phyloP scores from a whole-genome alignment of 2,888 invertebrate genomes.

The Agriopis aurantiaria region DNA sequence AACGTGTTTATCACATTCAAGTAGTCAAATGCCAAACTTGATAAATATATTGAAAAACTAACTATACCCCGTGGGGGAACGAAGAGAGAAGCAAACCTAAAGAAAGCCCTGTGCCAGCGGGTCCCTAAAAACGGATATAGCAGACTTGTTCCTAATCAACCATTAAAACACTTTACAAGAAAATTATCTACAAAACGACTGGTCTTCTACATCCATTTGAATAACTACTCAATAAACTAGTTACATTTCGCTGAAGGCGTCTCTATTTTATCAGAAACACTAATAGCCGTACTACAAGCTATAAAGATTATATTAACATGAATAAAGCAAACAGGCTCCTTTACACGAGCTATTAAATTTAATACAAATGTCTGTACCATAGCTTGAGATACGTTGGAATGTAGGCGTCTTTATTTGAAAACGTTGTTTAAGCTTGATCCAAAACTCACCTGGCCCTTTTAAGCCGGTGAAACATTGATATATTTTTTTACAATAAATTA shows the following conservation, averaged over 20 bases:
- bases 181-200: constrained; percentile 9
- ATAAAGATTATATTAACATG: constrained; percentile 27
- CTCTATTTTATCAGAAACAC: constrained; percentile 22
- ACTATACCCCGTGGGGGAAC: no score
- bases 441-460: not conserved
- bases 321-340: constrained; percentile 10
- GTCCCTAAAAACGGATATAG: no score
- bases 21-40: no score
- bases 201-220: constrained; percentile 16
- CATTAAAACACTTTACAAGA: constrained; percentile 20
- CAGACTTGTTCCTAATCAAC: not conserved
- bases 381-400: not conserved
- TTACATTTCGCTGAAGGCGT: constrained; percentile 8
- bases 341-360: constrained; percentile 20
- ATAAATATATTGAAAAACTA: no score
- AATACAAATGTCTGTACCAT: constrained; percentile 29
- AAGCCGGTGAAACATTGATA: no score
- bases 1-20: no score
- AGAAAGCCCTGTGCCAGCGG: no score
- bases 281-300: constrained; percentile 22
- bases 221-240: constrained; percentile 9
- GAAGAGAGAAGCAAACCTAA: no score
- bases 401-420: not conserved
- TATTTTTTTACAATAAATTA: no score
- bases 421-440: not conserved